These are phyloP conservation scores for Lissonota sp. DNA, from an alignment of 2,888 invertebrate genomes.

Conservation along the genomic window DNA sequence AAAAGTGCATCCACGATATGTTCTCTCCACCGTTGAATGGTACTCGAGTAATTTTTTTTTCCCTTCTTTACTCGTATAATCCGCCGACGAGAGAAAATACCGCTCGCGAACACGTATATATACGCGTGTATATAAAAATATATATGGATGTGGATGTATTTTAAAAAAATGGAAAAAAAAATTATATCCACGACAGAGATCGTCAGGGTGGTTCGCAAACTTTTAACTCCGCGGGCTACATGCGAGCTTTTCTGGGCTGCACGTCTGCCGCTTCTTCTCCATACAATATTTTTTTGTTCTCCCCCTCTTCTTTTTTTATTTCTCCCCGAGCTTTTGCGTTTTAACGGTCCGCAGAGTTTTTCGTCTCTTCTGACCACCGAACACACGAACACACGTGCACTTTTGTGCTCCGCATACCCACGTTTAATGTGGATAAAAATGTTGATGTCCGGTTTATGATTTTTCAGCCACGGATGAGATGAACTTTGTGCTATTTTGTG, in stretches of 20 bases:
- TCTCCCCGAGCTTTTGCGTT: conserved; percentile 37
- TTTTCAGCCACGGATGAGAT: no score
- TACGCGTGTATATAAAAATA: conserved; percentile 2
- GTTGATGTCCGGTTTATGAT: no score
- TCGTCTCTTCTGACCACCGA: conserved; percentile 31
- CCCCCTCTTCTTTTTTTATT: conserved; percentile 1
- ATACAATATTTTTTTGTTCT: conserved; percentile 46
- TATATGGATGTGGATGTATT: no score
- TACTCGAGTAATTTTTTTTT: conserved; percentile 17
- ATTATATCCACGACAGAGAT: conserved; percentile 38
- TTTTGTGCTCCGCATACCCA: no score
- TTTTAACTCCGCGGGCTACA: conserved; percentile 49
- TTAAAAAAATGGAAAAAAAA: no score
- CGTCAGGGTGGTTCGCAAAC: conserved; percentile 57
- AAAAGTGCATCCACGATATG: neutral
- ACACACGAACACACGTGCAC: neutral
- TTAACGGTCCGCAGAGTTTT: conserved; percentile 43
- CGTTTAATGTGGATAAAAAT: no score
- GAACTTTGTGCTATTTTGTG: no score
- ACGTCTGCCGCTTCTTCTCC: conserved; percentile 52
- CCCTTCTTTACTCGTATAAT: conserved; percentile 32
- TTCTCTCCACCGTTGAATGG: conserved; percentile 20
- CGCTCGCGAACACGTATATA: conserved; percentile 17
- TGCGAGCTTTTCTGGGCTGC: conserved; percentile 52
- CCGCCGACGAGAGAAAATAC: conserved; percentile 50